Base-by-base conservation (phyloP, 2,113 vertebrate genomes). In the Pycnonotus jocosus region DNA sequence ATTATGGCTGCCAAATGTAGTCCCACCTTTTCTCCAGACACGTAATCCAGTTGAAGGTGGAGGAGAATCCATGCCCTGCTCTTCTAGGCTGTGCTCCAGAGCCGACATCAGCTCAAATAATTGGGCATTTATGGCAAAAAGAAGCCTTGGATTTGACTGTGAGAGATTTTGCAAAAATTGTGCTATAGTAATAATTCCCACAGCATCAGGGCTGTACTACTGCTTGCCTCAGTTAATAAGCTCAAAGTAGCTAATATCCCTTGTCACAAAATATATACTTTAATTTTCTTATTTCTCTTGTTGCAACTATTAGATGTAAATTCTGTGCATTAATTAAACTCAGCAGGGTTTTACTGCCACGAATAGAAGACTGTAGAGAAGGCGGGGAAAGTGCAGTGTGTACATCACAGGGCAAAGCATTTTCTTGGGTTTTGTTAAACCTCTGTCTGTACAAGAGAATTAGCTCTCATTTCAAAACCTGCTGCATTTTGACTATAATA, bases 1-100 rank as follows among this genome's bases (percentile, higher is more conserved):
- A 4, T 58, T 25, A 10, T 10, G 25, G 15, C 54, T 10, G 2
- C 54, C 40, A 33, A 24, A 15, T 0, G 0, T 8, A 40, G 21
- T 40, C 35, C 12, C 15, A 35, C 6, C 18, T 2, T 66, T 84
- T 19, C 19, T 81, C 12, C 44, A 16, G 20, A 6, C 15, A 30
- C 25, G 48, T 21, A 35, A n/a, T 47, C 23, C 12, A 4, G 2
- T 6, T 50, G 5, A 10, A 20, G 8, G 2, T 69, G 5, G 21
- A 82, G 50, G 12, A 22, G 13, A 65, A 62, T 47, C 15, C 40
- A 50, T 14, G 16, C 71, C 60, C 22, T 64, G 21, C 21, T 80
- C 18, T 38, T 54, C 42, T 15, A 17, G 20, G 12, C 37, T 1
- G 0, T 44, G 44, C 30, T 93, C 19, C 62, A 81, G 53, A 38